phyloP scores from a whole-genome alignment of 2,797 vertebrate genomes.

The Sebastes vulpes region DNA sequence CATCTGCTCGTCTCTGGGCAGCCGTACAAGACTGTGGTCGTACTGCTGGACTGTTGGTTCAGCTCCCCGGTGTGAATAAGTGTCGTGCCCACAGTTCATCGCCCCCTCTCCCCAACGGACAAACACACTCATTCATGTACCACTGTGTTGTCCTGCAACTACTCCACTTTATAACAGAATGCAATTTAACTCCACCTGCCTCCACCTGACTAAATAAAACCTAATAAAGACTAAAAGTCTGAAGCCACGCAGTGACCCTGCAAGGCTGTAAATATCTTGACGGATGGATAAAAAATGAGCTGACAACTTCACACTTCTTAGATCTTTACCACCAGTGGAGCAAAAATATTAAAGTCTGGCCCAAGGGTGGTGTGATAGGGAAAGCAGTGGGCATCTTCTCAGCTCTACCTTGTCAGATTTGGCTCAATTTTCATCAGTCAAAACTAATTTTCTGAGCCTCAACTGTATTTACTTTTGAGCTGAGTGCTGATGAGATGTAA shows the following conservation, averaged over 20 bases:
- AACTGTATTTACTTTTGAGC: background rate
- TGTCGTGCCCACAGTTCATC: background rate
- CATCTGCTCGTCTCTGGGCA: constrained; percentile 13
- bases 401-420: background rate
- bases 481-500: background rate
- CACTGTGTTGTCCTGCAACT: background rate
- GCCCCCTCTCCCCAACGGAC: background rate
- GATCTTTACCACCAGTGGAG: background rate
- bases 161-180: background rate
- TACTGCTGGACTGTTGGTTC: constrained; percentile 7
- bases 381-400: background rate
- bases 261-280: background rate
- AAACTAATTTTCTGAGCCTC: background rate
- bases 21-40: background rate
- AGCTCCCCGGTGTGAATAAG: constrained; percentile 1
- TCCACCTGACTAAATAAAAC: background rate
- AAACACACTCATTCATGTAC: background rate
- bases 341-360: background rate
- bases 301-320: background rate
- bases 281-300: background rate
- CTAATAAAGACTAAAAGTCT: background rate
- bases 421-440: background rate
- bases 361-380: background rate
- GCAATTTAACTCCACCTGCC: background rate
- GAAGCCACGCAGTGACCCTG: background rate